These are phyloP conservation scores for Heteractis magnifica DNA, from an alignment of 92 coral and sea anemone species.

Conservation along the genomic window DNA sequence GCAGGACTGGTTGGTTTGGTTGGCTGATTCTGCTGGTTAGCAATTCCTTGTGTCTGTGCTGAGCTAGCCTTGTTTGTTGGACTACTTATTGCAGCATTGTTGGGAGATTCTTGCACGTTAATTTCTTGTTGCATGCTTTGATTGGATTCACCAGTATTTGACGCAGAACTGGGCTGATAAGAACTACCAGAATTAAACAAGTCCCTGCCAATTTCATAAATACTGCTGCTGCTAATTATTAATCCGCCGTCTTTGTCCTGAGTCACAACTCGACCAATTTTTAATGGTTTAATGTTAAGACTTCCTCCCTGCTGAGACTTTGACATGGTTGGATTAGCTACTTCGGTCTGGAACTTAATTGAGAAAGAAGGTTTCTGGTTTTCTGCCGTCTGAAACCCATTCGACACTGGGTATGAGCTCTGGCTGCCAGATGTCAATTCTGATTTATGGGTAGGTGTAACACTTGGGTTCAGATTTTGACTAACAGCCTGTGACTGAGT, in stretches of 20 bases:
- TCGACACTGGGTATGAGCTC: not conserved
- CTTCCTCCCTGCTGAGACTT: not conserved
- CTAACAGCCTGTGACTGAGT: not conserved
- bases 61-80: slow-evolving; percentile 3
- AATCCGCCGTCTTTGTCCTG: slow-evolving; percentile 13
- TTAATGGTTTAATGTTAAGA: slow-evolving; percentile 12
- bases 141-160: not conserved
- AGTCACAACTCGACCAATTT: slow-evolving; percentile 24
- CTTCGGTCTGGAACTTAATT: slow-evolving; percentile 20
- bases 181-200: not conserved
- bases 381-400: not conserved
- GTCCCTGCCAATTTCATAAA: slow-evolving; percentile 21
- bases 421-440: not conserved
- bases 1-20: not conserved
- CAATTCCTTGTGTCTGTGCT: not conserved
- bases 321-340: slow-evolving; percentile 17
- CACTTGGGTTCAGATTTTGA: not conserved
- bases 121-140: slow-evolving; percentile 1
- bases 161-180: not conserved
- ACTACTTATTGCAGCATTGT: slow-evolving; percentile 1
- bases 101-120: not conserved
- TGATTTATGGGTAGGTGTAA: slow-evolving; percentile 14
- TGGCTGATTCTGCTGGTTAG: not conserved
- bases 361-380: not conserved
- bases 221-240: slow-evolving; percentile 23